Base-by-base conservation (phyloP, 2,113 vertebrate species). In the Onychostruthus taczanowskii region DNA sequence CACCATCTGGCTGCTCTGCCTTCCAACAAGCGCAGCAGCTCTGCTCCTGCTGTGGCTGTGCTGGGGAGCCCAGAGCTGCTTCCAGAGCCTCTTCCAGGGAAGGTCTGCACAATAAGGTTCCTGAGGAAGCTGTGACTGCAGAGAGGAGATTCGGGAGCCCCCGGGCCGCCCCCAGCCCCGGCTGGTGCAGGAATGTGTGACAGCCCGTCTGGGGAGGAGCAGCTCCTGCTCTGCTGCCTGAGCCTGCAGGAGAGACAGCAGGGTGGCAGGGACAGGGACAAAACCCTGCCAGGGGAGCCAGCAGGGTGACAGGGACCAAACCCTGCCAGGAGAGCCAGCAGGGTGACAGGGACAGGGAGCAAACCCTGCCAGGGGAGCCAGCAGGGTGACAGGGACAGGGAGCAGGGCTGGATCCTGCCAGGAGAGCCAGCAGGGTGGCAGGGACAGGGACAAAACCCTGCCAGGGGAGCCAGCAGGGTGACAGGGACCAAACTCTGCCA, bases 241-340 rank as follows among this genome's bases (percentile, higher is more conserved):
- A 67, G 91, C 91, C 92, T 91, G 93, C 93, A 96, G 87, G 46
- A 76, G 11, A 62, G 89, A 89, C 10, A 17, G 93, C 70, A 91
- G 91, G 52, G 80, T 39, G 80, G 94, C 77, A 17, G 43, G 43
- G 16, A 17, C 16, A 43, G 43, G 43, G 43, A 41, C 12, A 11
- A 41, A 41, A 41, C 39, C 39, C 39, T 41, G 39, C 39, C 39
- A 41, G 39, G 39, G 12, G 11, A 41, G 39, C 39, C 39, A 41
- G 39, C 39, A 41, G 39, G 39, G 39, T 12, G 39, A 41, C 39
- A 41, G 39, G 39, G 39, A 41, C 12, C 39, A 41, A 37, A 37
- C 37, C 37, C 37, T 37, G 37, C 37, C 37, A 37, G 37, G 8
- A 9, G 37, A 37, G 37, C 37, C 37, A 37, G 37, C 37, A 37